phyloP scores from a whole-genome alignment of 2,888 invertebrate species.

The Orthonevra nobilis region DNA sequence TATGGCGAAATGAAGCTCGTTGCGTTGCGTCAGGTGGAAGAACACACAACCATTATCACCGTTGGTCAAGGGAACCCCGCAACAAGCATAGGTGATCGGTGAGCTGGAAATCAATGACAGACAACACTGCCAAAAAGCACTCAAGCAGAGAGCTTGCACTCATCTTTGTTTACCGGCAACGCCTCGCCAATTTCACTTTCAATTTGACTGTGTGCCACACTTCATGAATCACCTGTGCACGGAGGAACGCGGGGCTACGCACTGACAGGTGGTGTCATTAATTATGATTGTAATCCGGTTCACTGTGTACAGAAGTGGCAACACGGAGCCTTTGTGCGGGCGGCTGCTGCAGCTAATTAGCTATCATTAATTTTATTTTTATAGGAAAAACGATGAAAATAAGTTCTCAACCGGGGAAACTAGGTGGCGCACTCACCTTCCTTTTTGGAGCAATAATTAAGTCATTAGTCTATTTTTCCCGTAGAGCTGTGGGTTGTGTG shows the following conservation, averaged over 20 bases:
- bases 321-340: conserved; percentile 41
- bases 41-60: conserved; percentile 1
- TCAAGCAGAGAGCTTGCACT: conserved; percentile 42
- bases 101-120: conserved; percentile 29
- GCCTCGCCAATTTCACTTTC: conserved; percentile 58
- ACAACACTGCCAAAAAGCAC: conserved; percentile 42
- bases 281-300: conserved; percentile 63
- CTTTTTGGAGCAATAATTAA: conserved; percentile 54
- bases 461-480: conserved; percentile 42
- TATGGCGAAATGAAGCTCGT: conserved; percentile 23
- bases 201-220: conserved; percentile 60
- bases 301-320: conserved; percentile 38
- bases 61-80: conserved; percentile 38
- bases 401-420: conserved; percentile 20
- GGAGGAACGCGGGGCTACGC: conserved; percentile 6
- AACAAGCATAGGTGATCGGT: not conserved
- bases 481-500: conserved; percentile 19
- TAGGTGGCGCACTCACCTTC: not conserved
- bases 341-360: conserved; percentile 59
- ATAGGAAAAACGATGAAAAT: conserved; percentile 37
- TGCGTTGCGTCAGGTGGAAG: no score
- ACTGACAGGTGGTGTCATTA: conserved; percentile 68
- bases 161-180: conserved; percentile 52
- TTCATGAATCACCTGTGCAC: conserved; percentile 53
- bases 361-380: conserved; percentile 63